A percentile compares a stretch with the other conserved stretches of the same genome.
Evolutionary conservation across 1,140 invertebrate species (phyloP).

Genomic region (Zaprionus taronus): DNA sequence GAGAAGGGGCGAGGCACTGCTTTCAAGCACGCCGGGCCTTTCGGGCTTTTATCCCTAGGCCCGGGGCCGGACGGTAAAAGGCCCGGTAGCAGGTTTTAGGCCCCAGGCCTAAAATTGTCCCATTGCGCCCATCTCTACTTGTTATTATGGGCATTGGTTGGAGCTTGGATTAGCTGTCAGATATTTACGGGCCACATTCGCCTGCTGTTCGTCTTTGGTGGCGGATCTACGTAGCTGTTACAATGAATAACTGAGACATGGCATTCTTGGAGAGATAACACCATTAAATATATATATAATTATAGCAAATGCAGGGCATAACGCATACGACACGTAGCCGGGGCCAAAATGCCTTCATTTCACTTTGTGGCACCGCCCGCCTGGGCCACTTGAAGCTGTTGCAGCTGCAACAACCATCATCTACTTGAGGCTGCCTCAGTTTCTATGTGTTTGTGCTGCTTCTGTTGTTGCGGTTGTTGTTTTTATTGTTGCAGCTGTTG

Average conservation of each 20-base stretch:
- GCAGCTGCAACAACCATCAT: slow-evolving; percentile 44
- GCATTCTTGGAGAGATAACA: slow-evolving; percentile 56
- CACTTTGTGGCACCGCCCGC: slow-evolving; percentile 18
- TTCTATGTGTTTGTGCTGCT: not conserved
- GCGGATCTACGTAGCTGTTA: not conserved
- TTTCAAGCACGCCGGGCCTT: no score
- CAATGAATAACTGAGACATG: slow-evolving; percentile 56
- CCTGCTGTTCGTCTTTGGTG: not conserved
- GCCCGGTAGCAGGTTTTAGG: no score
- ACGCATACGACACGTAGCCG: slow-evolving; percentile 66
- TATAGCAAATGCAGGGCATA: slow-evolving; percentile 44
- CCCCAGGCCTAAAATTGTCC: no score
- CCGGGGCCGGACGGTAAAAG: no score
- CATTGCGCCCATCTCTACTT: no score
- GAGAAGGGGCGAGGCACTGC: no score
- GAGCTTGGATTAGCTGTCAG: no score
- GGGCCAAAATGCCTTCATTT: slow-evolving; percentile 19
- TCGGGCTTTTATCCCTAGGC: no score
- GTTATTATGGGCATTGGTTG: no score
- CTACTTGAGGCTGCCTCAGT: slow-evolving; percentile 32
- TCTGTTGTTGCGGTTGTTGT: slow-evolving; percentile 1
- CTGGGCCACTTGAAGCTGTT: slow-evolving; percentile 34
- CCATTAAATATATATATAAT: slow-evolving; percentile 68
- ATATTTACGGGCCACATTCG: no score
- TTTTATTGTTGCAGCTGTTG: slow-evolving; percentile 24